Evolutionary conservation across 2,888 invertebrate genomes (phyloP), one percentile per base, ranked within the genome.

Genomic region (Oscheius sp.): DNA sequence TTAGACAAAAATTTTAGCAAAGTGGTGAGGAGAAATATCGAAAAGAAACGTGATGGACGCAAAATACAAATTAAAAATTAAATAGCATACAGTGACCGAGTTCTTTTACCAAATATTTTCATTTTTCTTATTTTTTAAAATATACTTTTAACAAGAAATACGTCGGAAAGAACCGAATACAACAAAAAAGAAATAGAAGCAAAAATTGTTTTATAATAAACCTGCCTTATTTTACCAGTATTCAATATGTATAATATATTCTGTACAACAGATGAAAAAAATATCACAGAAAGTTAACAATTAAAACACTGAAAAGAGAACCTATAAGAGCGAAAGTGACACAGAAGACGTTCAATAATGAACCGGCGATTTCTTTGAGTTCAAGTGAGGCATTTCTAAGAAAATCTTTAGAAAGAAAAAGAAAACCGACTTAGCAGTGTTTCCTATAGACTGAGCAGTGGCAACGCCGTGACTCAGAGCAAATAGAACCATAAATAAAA

Each of bases 391-490:
- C 57, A 12, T 56, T 28, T 44, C 68, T 68, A 33, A 47, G 50
- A 49, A 50, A 6, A 26, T 28, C 22, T 22, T 24, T 45, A 41
- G 9, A 65, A 30, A 47, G 30, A 32, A 50, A 44, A 20, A 45
- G n/a, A 24, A 2, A 32, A 49, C 71, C 68, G 17, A 77, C 80
- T 51, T 49, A 5, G 71, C 70, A 0, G 69, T 72, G 49, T 72
- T 71, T 24, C 73, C 73, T 1, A 69, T 73, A 17, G 75, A 70
- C 57, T 71, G 68, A 1, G 77, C 73, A 24, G 72, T 71, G 62
- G 68, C 67, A 67, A 75, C 72, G 22, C 80, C 80, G 49, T 80
- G 73, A 12, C 76, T 74, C 24, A 74, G 49, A 2, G 72, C 73
- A 36, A 78, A 72, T 2, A 76, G 24, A 28, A 78, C 63, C 17